Evolutionary conservation across 2,888 invertebrate genomes (phyloP), one percentile per base, ranked within the genome.

Genomic region (Plebejus melissa): DNA sequence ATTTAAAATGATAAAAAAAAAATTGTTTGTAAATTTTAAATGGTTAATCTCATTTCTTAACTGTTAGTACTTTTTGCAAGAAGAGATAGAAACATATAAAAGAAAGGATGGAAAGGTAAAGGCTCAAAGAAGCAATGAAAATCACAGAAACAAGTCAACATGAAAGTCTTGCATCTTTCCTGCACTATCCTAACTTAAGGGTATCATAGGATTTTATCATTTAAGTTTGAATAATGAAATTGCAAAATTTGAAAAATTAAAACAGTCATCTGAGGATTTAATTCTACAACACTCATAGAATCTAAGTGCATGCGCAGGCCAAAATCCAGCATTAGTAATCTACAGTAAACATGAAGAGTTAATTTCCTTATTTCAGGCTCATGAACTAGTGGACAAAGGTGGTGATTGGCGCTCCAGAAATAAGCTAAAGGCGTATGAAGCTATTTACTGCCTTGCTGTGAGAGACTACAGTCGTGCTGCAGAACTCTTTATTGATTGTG

Each of bases 371-470:
- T 87, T 88, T 75, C 83, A 94, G 94, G 94, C 86, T 81, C 93
- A 83, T 89, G 96, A 87, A 83, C 88, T 97, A 58, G 98, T 99
- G 79, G 99, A 99, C 89, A 98, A 99, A 93, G 99, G 99, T 79
- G 99, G 99, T 16, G 99, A 99, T 88, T 99, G 99, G 99, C 99
- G 99, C 84, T 96, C 99, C 74, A 95, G 99, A 81, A 99, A 99
- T 88, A 96, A 99, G 79, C 94, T 99, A 46, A 99, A 99, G 91
- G 99, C 99, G 0, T 98, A 98, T 85, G 98, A 98, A 91, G 99
- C 99, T 69, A 96, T 99, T 69, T 99, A 99, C 88, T 97, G 98
- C 81, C 97, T 99, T 89, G 97, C 99, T 0, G 97, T 99, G 65
- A 95, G 99, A 78, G 99, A 99, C 87, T 99, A 99, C 88, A 98